Conservation (phyloP, 1,140 invertebrate genomes). For the Luehdorfia chinensis region DNA sequence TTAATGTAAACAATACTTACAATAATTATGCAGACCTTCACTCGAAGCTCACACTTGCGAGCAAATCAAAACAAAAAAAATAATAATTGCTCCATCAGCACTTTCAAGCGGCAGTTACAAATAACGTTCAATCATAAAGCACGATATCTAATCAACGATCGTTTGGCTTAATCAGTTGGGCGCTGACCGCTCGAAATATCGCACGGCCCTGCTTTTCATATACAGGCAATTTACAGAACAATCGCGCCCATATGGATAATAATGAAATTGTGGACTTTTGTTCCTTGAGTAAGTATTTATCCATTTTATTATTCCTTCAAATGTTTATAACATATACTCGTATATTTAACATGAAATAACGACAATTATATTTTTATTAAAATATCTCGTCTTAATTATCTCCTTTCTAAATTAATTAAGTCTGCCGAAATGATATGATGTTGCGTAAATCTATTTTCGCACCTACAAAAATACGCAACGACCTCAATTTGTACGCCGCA, state of each 20-base stretch:
- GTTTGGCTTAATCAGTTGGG: constrained; percentile 59
- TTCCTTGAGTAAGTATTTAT: constrained; percentile 52
- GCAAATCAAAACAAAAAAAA: no score
- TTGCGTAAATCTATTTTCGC: constrained; percentile 15
- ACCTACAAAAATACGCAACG: constrained; percentile 9
- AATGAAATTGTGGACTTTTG: constrained; percentile 56
- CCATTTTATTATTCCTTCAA: no score
- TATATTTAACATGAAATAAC: not conserved
- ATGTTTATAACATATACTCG: no score
- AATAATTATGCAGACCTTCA: no score
- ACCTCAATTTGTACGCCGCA: constrained; percentile 2
- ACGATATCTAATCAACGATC: constrained; percentile 57
- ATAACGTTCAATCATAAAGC: constrained; percentile 82
- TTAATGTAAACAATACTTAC: no score
- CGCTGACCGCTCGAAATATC: constrained; percentile 40
- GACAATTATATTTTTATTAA: not conserved
- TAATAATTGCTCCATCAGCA: constrained; percentile 8
- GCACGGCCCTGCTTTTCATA: constrained; percentile 25
- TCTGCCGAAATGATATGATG: constrained; percentile 7
- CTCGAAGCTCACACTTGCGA: no score
- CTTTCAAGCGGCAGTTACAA: constrained; percentile 77
- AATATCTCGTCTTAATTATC: not conserved
- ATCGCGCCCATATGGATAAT: constrained; percentile 45
- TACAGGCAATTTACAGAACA: constrained; percentile 25
- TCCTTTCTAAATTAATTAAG: constrained; percentile 7